phyloP scores from a whole-genome alignment of 2,113 vertebrate species.

The Engraulis encrasicolus region DNA sequence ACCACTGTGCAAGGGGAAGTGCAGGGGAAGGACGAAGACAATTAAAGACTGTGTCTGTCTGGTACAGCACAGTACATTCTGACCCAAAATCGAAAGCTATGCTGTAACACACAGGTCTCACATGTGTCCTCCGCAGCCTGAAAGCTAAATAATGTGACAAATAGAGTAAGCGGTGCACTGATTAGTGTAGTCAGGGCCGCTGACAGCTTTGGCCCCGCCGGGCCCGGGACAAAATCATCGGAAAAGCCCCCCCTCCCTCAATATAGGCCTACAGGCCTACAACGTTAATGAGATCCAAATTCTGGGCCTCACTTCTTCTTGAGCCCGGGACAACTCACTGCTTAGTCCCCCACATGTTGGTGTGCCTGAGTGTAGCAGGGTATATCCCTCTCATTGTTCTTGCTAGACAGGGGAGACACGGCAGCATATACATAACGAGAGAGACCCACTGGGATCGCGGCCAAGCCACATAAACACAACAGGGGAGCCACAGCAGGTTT shows the following conservation, averaged over 20 bases:
- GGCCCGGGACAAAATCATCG: too few relatives aligned
- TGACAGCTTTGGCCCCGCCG: too few relatives aligned
- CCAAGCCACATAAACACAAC: conserved; percentile 37
- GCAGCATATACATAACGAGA: neutral
- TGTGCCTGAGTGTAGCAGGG: too few relatives aligned
- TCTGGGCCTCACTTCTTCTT: too few relatives aligned
- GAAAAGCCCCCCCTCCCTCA: too few relatives aligned
- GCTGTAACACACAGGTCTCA: too few relatives aligned
- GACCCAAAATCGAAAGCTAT: neutral
- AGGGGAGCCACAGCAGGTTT: neutral
- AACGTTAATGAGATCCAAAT: too few relatives aligned
- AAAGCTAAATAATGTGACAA: conserved; percentile 4
- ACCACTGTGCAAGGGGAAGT: conserved; percentile 2
- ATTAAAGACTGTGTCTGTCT: conserved; percentile 14
- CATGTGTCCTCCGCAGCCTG: neutral
- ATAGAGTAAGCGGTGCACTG: neutral
- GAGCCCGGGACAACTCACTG: too few relatives aligned
- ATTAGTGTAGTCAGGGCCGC: neutral
- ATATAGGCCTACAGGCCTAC: too few relatives aligned
- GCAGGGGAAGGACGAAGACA: neutral
- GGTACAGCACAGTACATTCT: too few relatives aligned
- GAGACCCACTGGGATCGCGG: conserved; percentile 21
- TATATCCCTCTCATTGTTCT: neutral
- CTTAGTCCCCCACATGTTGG: too few relatives aligned
- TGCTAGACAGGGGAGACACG: neutral